These are phyloP conservation scores for Alligator mississippiensis DNA, from an alignment of 2,113 vertebrate species.

Conservation along the genomic window DNA sequence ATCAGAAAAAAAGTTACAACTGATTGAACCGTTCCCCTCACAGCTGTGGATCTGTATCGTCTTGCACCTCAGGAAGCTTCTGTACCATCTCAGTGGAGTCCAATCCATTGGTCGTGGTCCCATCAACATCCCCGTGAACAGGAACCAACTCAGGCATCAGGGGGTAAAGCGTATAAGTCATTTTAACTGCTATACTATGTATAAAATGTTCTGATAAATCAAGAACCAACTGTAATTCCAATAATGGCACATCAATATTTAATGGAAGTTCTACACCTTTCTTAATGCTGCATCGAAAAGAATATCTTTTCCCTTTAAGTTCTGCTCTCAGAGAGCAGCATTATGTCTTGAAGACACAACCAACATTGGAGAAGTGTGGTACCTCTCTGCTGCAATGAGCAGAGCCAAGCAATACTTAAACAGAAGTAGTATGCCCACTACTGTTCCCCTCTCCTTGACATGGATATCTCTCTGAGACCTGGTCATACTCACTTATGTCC, in stretches of 20 bases:
- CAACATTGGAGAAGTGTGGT: neutral
- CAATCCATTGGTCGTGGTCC: slow-evolving; percentile 11
- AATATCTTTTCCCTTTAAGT: neutral
- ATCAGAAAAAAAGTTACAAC: neutral
- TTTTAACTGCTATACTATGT: neutral
- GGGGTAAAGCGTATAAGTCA: slow-evolving; percentile 32
- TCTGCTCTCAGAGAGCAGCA: neutral
- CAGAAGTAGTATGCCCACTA: neutral
- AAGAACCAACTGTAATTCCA: neutral
- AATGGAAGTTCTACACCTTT: neutral
- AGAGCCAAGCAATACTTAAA: neutral
- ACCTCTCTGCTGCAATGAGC: neutral
- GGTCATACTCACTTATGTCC: neutral
- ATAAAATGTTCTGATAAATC: neutral
- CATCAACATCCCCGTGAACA: neutral
- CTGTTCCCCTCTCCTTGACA: neutral
- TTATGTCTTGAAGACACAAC: neutral
- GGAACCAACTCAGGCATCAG: neutral
- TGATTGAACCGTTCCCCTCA: slow-evolving; percentile 20
- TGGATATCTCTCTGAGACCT: neutral
- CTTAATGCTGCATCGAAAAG: neutral
- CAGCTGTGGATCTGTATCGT: slow-evolving; percentile 23
- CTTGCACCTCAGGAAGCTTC: slow-evolving; percentile 1
- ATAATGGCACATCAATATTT: neutral
- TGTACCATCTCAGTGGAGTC: slow-evolving; percentile 15